Base-by-base conservation (phyloP, 2,888 invertebrate genomes). In the Schrankia costaestrigalis region DNA sequence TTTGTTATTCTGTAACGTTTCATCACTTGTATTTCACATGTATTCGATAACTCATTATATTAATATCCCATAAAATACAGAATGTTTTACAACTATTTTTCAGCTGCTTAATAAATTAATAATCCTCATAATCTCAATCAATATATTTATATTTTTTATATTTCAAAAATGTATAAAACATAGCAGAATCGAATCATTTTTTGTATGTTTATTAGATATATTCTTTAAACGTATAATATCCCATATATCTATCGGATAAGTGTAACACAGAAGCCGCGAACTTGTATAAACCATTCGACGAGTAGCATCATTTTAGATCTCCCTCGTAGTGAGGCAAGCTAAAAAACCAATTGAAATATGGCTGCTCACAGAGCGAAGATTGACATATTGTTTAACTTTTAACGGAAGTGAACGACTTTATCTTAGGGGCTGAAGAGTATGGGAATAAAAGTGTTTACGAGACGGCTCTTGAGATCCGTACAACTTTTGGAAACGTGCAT, bases 321-420 rank as follows among this genome's bases (percentile, higher is more conserved):
- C 36, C 41, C 22, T 24, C 32, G 33, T 36, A 36, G 38, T 39
- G 49, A 39, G 31, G 50, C 48, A 46, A 44, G 51, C 43, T 42
- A 46, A 40, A 45, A 41, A 48, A 53, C 42, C 56, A 51, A 51
- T 36, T 12, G 28, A n/a, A 32, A 27, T 29, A 35, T 31, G 44
- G 25, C 24, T 46, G 40, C 41, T 39, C 43, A 41, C 49, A 41
- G 40, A 42, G 56, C 46, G 67, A 42, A 47, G 72, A 74, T 63
- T 64, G 71, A 73, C 61, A 66, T 41, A 55, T 58, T 67, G 71
- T 68, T 71, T 66, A 59, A 51, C 53, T 55, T 60, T 49, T 35
- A 54, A 41, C 55, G 64, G 67, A 69, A 62, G 64, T 48, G 31
- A 32, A 46, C 23, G 38, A 44, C 45, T 56, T 53, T 54, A 56